phyloP scores from a whole-genome alignment of 2,113 vertebrate genomes.

The Ammospiza caudacuta region DNA sequence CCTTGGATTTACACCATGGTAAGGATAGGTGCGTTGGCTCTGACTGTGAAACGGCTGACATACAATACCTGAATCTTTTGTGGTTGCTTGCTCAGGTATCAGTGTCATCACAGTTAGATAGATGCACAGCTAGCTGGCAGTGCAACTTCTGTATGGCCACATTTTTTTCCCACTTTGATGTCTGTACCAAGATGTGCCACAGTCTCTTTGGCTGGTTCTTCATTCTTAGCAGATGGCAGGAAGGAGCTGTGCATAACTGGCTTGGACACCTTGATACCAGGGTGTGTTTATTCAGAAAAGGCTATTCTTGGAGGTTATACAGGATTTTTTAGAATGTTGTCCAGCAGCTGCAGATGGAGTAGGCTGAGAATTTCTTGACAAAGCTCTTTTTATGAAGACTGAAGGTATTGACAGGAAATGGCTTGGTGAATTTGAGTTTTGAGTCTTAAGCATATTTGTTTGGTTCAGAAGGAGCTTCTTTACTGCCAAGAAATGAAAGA shows the following conservation, averaged over 20 bases:
- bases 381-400: not conserved
- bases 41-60: not conserved
- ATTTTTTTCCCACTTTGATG: not conserved
- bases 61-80: not conserved
- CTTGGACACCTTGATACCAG: not conserved
- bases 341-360: not conserved
- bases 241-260: not conserved
- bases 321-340: not conserved
- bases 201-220: not conserved
- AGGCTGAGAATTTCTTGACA: not conserved
- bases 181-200: not conserved
- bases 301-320: not conserved
- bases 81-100: not conserved
- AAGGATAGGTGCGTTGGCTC: not conserved
- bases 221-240: not conserved
- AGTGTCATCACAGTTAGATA: not conserved
- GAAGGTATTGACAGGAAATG: not conserved
- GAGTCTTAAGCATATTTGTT: not conserved
- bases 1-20: not conserved
- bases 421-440: not conserved
- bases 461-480: not conserved
- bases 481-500: not conserved
- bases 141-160: rapidly evolving
- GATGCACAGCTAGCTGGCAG: not conserved
- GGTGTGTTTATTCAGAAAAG: not conserved